phyloP scores from a whole-genome alignment of 1,140 invertebrate genomes.

The Apis laboriosa region DNA sequence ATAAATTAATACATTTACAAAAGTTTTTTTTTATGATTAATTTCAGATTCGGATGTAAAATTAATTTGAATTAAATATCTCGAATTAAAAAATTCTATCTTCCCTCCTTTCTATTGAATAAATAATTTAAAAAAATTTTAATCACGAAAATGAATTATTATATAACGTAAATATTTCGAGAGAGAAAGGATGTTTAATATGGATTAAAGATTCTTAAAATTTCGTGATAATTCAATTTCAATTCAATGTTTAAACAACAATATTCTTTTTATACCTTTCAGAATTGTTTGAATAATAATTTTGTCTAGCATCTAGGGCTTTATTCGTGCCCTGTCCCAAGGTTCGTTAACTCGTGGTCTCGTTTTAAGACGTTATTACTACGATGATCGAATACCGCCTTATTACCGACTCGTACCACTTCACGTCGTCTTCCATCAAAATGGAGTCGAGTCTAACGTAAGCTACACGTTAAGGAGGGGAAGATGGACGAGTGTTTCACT shows the following conservation, averaged over 20 bases:
- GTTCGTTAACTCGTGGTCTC: not conserved
- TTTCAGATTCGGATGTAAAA: no score
- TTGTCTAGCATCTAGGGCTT: not conserved
- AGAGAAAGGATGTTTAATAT: no score
- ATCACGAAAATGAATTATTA: no score
- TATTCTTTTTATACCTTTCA: not conserved
- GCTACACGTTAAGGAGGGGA: not conserved
- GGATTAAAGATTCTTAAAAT: no score
- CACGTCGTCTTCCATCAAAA: slow-evolving; percentile 3
- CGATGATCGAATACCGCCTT: not conserved
- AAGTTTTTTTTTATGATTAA: no score
- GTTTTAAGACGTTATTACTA: not conserved
- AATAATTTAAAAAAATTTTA: no score
- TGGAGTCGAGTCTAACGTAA: not conserved
- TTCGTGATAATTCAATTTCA: no score
- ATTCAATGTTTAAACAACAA: not conserved
- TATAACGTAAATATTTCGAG: no score
- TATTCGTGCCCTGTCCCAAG: not conserved
- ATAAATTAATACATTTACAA: no score
- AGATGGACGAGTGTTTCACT: slow-evolving; percentile 22
- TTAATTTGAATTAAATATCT: no score
- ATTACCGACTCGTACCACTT: slow-evolving; percentile 31
- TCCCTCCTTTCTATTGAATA: no score
- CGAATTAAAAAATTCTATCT: no score
- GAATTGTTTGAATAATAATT: not conserved